Conservation (phyloP, 2,888 invertebrate genomes). For the Agrotis segetum region DNA sequence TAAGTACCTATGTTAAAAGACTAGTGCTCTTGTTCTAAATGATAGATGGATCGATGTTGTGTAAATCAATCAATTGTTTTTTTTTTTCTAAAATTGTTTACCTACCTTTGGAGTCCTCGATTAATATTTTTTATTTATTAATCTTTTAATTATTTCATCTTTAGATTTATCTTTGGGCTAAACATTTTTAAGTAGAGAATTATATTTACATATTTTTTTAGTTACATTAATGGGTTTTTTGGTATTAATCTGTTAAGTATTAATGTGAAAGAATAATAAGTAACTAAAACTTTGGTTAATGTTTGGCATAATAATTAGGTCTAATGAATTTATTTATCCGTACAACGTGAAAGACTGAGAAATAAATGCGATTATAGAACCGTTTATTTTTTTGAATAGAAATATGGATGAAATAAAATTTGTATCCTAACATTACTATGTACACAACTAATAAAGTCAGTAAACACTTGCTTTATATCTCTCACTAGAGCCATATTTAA, state of each 20-base stretch:
- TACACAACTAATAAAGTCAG: too few relatives aligned
- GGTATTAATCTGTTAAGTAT: too few relatives aligned
- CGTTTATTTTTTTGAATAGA: too few relatives aligned
- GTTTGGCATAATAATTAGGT: not conserved
- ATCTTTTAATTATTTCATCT: not conserved
- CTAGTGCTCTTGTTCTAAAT: not conserved
- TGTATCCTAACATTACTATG: too few relatives aligned
- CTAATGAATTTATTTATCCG: not conserved
- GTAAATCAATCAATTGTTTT: not conserved
- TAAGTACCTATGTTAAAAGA: too few relatives aligned
- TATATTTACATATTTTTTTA: too few relatives aligned
- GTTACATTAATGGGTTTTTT: too few relatives aligned
- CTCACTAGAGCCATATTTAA: not conserved
- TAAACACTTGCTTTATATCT: too few relatives aligned
- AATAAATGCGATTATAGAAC: not conserved
- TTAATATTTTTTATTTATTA: not conserved
- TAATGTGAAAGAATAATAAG: not conserved
- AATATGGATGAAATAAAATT: too few relatives aligned
- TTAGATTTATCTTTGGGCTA: not conserved
- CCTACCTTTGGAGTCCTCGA: too few relatives aligned
- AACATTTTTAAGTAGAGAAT: too few relatives aligned
- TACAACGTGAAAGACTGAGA: not conserved
- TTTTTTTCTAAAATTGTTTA: not conserved
- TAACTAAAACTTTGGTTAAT: not conserved
- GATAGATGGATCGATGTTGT: not conserved